Conservation (phyloP, 2,113 vertebrate species). For the Oceanodroma tethys region DNA sequence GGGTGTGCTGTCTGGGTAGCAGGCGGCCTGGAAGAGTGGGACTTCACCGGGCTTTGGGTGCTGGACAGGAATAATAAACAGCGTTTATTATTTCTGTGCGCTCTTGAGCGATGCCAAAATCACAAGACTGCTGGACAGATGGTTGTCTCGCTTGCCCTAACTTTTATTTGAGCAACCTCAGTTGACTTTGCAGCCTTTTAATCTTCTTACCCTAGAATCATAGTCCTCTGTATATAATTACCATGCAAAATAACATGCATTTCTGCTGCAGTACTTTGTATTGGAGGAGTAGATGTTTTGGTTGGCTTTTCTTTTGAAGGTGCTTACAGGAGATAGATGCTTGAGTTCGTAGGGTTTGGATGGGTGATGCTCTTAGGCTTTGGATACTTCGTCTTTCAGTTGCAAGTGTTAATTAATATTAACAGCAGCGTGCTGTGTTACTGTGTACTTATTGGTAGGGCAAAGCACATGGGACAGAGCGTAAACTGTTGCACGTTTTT, state of each 20-base stretch:
- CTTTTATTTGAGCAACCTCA: background rate
- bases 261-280: background rate
- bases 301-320: background rate
- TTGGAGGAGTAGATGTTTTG: background rate
- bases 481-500: background rate
- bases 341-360: too few species aligned
- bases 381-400: background rate
- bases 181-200: background rate
- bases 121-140: background rate
- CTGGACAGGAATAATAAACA: too few species aligned
- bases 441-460: background rate
- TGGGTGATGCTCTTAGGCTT: too few species aligned
- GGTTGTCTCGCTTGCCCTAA: background rate
- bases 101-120: background rate
- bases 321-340: background rate
- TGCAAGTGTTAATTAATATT: background rate
- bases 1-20: rapidly evolving
- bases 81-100: background rate
- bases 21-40: background rate
- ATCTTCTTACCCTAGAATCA: background rate
- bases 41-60: background rate
- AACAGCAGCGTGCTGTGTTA: rapidly evolving
- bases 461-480: background rate
- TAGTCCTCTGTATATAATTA: background rate
- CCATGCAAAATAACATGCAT: background rate